Evolutionary conservation across 2,797 vertebrate genomes (phyloP), one percentile per base, ranked within the genome.

Genomic region (Etheostoma perlongum): DNA sequence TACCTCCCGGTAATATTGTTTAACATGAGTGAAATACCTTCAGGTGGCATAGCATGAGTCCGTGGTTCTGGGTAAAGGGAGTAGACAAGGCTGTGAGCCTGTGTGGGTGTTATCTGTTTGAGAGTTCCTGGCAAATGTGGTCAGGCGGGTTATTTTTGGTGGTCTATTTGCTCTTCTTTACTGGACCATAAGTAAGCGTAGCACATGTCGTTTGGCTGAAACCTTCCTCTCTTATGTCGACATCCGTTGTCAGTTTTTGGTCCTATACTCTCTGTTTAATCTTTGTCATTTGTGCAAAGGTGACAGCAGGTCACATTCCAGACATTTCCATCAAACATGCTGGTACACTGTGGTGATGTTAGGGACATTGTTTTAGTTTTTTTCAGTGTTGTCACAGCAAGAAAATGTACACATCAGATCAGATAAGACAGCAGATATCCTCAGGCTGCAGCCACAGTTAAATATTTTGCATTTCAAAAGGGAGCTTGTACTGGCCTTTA

Each of bases 111-210:
- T 85, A 89, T 90, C 77, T 76, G 67, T 78, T 49, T 79, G 52
- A 60, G 72, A 85, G 83, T 82, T 70, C 78, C 67, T 63, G 76
- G 63, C 23, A 72, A 53, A 76, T 81, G 80, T 69, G 47, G 71
- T 82, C 87, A 72, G 71, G 66, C 81, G 68, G 82, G 83, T 85
- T 90, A 83, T 90, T 91, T 88, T 76, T 69, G 78, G 83, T 85
- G 42, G 46, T n/a, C 58, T 65, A 65, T 76, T 79, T 80, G 27
- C 18, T 25, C 58, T 47, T 67, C 25, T 60, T 54, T 52, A 72
- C 47, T 42, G 53, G 19, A 49, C 13, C 19, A 1, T 25, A 40
- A 40, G 36, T 40, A 42, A 77, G 27, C 14, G n/a, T 11, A 19
- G 4, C 8, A 19, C 7, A 25, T 2, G 0, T 25, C 18, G 57